A percentile compares a stretch with the other conserved stretches of the same genome.
phyloP scores from a whole-genome alignment of 2,888 invertebrate species.

The Ennomos quercinarius region DNA sequence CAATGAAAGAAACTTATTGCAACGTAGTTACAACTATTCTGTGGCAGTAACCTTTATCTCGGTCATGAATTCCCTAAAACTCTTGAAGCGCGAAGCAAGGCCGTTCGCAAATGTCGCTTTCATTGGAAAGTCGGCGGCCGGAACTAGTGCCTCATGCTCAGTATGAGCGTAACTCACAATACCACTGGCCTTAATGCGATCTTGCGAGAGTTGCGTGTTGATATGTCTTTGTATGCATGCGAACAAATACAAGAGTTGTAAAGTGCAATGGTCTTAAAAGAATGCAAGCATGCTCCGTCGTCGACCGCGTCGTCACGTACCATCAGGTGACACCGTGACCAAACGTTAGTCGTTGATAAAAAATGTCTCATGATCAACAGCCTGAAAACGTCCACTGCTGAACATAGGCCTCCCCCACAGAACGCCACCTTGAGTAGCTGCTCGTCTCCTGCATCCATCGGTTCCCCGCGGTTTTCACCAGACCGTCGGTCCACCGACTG shows the following conservation, averaged over 20 bases:
- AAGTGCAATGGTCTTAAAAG: too few species aligned
- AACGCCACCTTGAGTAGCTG: too few species aligned
- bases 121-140: conserved; percentile 75
- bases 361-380: too few species aligned
- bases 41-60: conserved; percentile 28
- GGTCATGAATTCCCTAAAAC: conserved; percentile 52
- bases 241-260: conserved; percentile 2
- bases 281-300: too few species aligned
- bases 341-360: too few species aligned
- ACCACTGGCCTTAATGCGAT: conserved; percentile 28
- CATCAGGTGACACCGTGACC: too few species aligned
- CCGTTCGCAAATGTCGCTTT: conserved; percentile 64
- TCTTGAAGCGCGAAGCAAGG: conserved; percentile 56
- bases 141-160: conserved; percentile 48
- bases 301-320: too few species aligned
- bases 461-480: too few species aligned
- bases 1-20: conserved; percentile 1
- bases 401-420: too few species aligned
- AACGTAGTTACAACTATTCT: conserved; percentile 2
- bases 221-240: conserved; percentile 14
- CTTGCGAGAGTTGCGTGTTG: conserved; percentile 17
- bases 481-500: too few species aligned
- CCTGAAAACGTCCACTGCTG: too few species aligned
- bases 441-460: too few species aligned
- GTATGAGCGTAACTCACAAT: conserved; percentile 33